These are phyloP conservation scores for Plagiodera versicolora DNA, from an alignment of 2,888 invertebrate genomes.

Conservation along the genomic window DNA sequence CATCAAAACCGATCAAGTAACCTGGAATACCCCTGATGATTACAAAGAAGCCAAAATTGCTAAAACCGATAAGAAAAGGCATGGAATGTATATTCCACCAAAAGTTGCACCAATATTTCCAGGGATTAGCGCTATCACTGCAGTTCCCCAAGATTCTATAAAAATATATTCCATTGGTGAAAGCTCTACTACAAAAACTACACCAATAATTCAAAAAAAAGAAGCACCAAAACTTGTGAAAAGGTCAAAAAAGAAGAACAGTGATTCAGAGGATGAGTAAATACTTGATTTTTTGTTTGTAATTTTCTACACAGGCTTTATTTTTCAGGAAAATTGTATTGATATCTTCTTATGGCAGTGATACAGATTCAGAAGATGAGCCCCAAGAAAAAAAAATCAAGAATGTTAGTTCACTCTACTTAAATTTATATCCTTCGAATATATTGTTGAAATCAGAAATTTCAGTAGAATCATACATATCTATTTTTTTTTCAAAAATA, in stretches of 20 bases:
- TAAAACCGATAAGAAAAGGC: slow-evolving; percentile 19
- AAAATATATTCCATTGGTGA: slow-evolving; percentile 39
- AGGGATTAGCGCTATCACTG: slow-evolving; percentile 23
- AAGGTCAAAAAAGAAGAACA: slow-evolving; percentile 20
- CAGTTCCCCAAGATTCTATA: slow-evolving; percentile 15
- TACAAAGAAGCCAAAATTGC: slow-evolving; percentile 40
- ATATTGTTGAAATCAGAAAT: too few relatives aligned
- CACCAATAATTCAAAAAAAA: slow-evolving; percentile 13
- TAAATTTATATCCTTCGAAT: not conserved
- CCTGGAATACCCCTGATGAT: slow-evolving; percentile 64
- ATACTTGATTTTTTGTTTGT: not conserved
- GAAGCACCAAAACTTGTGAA: slow-evolving; percentile 4
- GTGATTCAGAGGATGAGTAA: slow-evolving; percentile 47
- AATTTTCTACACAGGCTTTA: not conserved
- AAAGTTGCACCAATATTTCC: slow-evolving; percentile 41
- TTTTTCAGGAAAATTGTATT: slow-evolving; percentile 59
- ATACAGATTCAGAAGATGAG: slow-evolving; percentile 54
- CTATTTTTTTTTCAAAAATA: not conserved
- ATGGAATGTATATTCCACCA: slow-evolving; percentile 38
- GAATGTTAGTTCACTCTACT: slow-evolving; percentile 30
- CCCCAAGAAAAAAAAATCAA: slow-evolving; percentile 39
- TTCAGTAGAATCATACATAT: too few relatives aligned
- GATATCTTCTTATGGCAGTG: slow-evolving; percentile 62
- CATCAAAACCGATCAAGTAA: slow-evolving; percentile 63
- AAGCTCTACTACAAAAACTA: slow-evolving; percentile 16